A percentile compares a stretch with the other conserved stretches of the same genome.
These are phyloP conservation scores for Camelus bactrianus DNA, from an alignment of 2,113 vertebrate species.

Conservation along the genomic window DNA sequence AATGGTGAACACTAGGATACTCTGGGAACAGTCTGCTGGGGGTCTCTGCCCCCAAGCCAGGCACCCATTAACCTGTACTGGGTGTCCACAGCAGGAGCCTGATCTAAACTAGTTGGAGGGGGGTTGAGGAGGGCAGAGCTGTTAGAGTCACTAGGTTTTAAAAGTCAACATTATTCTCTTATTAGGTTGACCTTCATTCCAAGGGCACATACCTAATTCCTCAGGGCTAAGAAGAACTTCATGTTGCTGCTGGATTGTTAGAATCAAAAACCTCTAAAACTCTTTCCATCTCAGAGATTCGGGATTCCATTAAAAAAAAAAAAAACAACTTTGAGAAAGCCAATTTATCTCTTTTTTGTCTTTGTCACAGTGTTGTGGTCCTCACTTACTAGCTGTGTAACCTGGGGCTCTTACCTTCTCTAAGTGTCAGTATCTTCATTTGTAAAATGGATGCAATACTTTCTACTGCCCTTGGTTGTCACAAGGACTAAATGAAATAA, in stretches of 20 bases:
- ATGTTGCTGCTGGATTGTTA: not conserved
- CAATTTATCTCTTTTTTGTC: not conserved
- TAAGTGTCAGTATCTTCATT: not conserved
- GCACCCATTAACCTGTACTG: not conserved
- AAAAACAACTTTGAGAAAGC: not conserved
- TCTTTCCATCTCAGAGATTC: not conserved
- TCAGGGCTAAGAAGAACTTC: not conserved
- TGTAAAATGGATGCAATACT: not conserved
- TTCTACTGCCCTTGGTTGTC: not conserved
- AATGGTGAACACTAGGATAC: not conserved
- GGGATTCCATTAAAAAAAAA: not conserved
- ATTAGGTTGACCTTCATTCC: conserved; percentile 9
- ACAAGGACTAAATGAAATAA: not conserved
- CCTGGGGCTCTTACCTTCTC: not conserved
- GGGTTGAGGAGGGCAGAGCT: not conserved
- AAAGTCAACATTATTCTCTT: conserved; percentile 29
- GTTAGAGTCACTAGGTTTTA: not conserved
- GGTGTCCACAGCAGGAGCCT: not conserved
- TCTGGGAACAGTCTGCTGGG: accelerated
- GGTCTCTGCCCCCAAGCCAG: not conserved
- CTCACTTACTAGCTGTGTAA: not conserved
- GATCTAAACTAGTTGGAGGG: not conserved
- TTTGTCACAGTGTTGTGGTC: not conserved
- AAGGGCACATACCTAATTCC: not conserved
- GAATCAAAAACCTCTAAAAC: not conserved